phyloP scores from a whole-genome alignment of 2,888 invertebrate species.

The Hypselothyrea guttata region DNA sequence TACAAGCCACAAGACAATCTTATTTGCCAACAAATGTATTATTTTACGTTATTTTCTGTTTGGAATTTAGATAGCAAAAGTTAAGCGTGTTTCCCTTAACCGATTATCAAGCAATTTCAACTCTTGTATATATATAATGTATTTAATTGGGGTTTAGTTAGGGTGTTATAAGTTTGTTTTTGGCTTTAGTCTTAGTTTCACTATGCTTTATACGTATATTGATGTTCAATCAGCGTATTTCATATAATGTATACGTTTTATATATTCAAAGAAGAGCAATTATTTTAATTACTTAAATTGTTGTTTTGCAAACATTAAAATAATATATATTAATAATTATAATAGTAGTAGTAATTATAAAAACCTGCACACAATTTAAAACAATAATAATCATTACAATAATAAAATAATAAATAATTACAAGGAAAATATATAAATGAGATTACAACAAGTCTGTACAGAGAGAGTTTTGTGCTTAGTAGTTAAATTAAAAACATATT shows the following conservation, averaged over 20 bases:
- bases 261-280: slow-evolving; percentile 26
- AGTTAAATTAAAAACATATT: slow-evolving; percentile 38
- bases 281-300: slow-evolving; percentile 45
- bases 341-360: slow-evolving; percentile 33
- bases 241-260: slow-evolving; percentile 17
- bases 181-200: slow-evolving; percentile 74
- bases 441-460: slow-evolving; percentile 73
- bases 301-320: slow-evolving; percentile 73
- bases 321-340: slow-evolving; percentile 39
- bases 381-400: slow-evolving; percentile 20
- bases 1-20: slow-evolving; percentile 5
- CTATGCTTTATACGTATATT: slow-evolving; percentile 54
- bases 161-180: slow-evolving; percentile 56
- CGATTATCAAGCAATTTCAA: slow-evolving; percentile 76
- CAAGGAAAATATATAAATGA: slow-evolving; percentile 50
- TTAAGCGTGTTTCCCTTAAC: slow-evolving; percentile 58
- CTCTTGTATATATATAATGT: slow-evolving; percentile 44
- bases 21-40: background rate
- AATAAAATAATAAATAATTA: slow-evolving; percentile 57
- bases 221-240: slow-evolving; percentile 32
- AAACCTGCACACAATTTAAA: slow-evolving; percentile 22
- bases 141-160: slow-evolving; percentile 34
- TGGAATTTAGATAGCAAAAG: slow-evolving; percentile 8
- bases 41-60: background rate
- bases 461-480: slow-evolving; percentile 34